Evolutionary conservation across 1,140 invertebrate genomes (phyloP).

Genomic region (Hycleus phaleratus): DNA sequence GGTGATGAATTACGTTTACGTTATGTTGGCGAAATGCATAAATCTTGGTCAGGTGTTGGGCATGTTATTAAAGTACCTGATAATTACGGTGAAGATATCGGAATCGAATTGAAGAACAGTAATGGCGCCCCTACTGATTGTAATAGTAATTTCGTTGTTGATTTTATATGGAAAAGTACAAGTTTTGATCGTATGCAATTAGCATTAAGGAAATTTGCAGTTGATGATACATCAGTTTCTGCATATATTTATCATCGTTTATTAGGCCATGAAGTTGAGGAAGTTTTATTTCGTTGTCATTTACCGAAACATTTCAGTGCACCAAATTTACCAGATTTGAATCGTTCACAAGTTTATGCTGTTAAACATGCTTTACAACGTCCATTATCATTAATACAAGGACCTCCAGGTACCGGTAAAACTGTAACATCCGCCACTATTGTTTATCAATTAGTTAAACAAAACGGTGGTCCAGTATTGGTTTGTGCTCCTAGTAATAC

Average conservation of each 20-base stretch:
- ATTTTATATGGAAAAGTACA: conserved; percentile 99
- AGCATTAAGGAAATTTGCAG: conserved; percentile 90
- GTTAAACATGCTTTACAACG: conserved; percentile 96
- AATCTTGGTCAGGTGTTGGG: conserved; percentile 90
- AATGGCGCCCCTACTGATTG: conserved; percentile 85
- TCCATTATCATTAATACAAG: conserved; percentile 96
- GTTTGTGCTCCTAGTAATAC: conserved; percentile 99
- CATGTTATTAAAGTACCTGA: conserved; percentile 98
- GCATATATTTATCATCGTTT: conserved; percentile 96
- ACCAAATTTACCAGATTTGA: conserved; percentile 94
- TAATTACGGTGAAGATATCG: conserved; percentile 97
- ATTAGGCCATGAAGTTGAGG: conserved; percentile 94
- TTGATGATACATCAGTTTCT: conserved; percentile 93
- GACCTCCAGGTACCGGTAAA: conserved; percentile 91
- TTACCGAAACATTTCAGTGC: conserved; percentile 95
- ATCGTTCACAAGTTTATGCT: conserved; percentile 97
- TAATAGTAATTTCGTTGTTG: conserved; percentile 93
- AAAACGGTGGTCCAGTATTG: conserved; percentile 87
- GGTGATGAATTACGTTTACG: conserved; percentile 93
- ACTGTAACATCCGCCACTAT: conserved; percentile 99
- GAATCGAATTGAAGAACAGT: conserved; percentile 90
- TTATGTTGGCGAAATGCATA: conserved; percentile 89
- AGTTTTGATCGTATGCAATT: conserved; percentile 98
- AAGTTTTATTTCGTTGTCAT: conserved; percentile 82
- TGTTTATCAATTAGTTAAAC: conserved; percentile 95